These are phyloP conservation scores for Cosmopolites sordidus DNA, from an alignment of 2,888 invertebrate genomes.

Conservation along the genomic window DNA sequence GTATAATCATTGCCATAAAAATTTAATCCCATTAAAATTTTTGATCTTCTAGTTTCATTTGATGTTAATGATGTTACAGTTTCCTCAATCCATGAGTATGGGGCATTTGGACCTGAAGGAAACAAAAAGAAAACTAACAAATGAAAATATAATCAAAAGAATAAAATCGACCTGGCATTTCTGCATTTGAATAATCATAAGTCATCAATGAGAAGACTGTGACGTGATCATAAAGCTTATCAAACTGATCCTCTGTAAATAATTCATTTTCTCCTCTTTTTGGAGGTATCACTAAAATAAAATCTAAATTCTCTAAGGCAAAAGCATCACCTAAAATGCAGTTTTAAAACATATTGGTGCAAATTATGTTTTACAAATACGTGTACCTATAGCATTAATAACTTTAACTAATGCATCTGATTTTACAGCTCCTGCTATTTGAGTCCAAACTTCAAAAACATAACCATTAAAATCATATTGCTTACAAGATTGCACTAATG, in stretches of 20 bases:
- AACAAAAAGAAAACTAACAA: background rate
- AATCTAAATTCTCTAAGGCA: conserved; percentile 54
- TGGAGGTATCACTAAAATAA: conserved; percentile 79
- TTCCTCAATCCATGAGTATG: conserved; percentile 73
- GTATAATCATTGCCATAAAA: conserved; percentile 91
- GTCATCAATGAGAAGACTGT: conserved; percentile 94
- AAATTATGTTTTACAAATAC: conserved; percentile 2
- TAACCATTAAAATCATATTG: conserved; percentile 83
- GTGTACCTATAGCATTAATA: conserved; percentile 59
- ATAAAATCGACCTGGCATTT: conserved; percentile 62
- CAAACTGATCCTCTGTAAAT: conserved; percentile 72
- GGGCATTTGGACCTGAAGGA: conserved; percentile 81
- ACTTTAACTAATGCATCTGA: conserved; percentile 57
- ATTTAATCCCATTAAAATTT: conserved; percentile 85
- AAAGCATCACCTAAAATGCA: conserved; percentile 53
- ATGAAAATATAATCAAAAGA: background rate
- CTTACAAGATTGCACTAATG: conserved; percentile 59
- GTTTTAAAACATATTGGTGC: conserved; percentile 6
- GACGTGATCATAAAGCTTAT: conserved; percentile 70
- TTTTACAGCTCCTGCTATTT: conserved; percentile 64
- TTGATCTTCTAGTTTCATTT: conserved; percentile 58
- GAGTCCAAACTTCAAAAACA: conserved; percentile 87
- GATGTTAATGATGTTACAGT: conserved; percentile 74
- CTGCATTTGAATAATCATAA: conserved; percentile 84
- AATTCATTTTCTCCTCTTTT: conserved; percentile 63